A percentile compares a stretch with the other conserved stretches of the same genome.
Evolutionary conservation across 2,888 invertebrate species (phyloP).

Genomic region (Thereva unica): DNA sequence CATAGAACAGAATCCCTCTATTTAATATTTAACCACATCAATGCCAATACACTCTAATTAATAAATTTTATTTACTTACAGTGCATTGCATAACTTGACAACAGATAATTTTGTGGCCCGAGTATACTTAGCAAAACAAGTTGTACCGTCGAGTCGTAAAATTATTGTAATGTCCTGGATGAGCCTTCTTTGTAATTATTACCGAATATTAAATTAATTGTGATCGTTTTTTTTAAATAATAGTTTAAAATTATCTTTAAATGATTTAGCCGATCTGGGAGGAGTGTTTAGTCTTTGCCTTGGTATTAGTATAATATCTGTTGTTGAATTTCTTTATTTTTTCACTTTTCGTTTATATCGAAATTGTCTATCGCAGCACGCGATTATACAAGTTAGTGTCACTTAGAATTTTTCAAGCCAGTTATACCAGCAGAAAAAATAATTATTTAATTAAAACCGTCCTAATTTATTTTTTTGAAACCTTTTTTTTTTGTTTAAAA

Average conservation of each 20-base stretch:
- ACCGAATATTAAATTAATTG: not conserved
- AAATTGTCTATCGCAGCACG: slow-evolving; percentile 44
- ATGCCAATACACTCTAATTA: too few relatives aligned
- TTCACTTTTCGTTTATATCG: slow-evolving; percentile 50
- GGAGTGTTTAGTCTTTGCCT: slow-evolving; percentile 57
- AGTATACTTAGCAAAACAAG: slow-evolving; percentile 54
- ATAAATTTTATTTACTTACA: slow-evolving; percentile 2
- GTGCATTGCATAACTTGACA: slow-evolving; percentile 41
- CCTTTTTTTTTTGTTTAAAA: slow-evolving; percentile 1
- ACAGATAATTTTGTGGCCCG: slow-evolving; percentile 52
- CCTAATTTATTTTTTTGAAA: not conserved
- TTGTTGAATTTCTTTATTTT: slow-evolving; percentile 55
- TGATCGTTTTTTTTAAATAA: not conserved
- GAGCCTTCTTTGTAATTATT: slow-evolving; percentile 52
- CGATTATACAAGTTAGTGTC: slow-evolving; percentile 32
- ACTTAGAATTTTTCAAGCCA: slow-evolving; percentile 3
- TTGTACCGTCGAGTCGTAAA: slow-evolving; percentile 53
- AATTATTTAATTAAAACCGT: not conserved
- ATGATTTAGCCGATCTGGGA: slow-evolving; percentile 53
- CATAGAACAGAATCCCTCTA: too few relatives aligned
- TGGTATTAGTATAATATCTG: slow-evolving; percentile 54
- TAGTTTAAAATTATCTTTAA: too few relatives aligned
- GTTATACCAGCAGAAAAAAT: not conserved
- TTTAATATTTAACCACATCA: too few relatives aligned
- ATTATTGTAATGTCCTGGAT: slow-evolving; percentile 57